Evolutionary conservation across 1,140 invertebrate species (phyloP).

Genomic region (Drosophila lini): DNA sequence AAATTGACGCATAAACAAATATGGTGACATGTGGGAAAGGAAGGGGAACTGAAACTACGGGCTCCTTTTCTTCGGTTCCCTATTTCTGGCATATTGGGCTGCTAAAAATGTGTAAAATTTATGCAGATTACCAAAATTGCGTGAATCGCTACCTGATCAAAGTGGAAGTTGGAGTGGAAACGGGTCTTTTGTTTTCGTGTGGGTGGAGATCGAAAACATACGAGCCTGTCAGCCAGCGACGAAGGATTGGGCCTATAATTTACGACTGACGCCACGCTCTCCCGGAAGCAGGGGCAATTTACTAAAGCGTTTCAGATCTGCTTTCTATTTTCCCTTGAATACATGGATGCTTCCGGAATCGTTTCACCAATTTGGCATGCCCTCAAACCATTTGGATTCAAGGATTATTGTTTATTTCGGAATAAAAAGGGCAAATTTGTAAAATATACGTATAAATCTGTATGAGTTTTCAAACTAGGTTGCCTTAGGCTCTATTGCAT

Average conservation of each 20-base stretch:
- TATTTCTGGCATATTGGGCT: slow-evolving; percentile 40
- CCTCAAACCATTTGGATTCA: slow-evolving; percentile 1
- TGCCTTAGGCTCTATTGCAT: not conserved
- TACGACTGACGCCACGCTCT: slow-evolving; percentile 23
- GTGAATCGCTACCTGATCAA: slow-evolving; percentile 51
- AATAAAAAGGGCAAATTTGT: not conserved
- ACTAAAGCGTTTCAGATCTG: slow-evolving; percentile 34
- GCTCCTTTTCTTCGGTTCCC: not conserved
- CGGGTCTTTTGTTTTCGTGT: slow-evolving; percentile 3
- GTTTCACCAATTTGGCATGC: slow-evolving; percentile 12
- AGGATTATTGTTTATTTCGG: not conserved
- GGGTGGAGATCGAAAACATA: slow-evolving; percentile 7
- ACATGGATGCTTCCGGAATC: slow-evolving; percentile 10
- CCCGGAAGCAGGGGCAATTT: slow-evolving; percentile 55
- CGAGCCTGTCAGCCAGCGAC: slow-evolving; percentile 22
- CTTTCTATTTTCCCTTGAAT: slow-evolving; percentile 11
- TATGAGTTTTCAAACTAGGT: not conserved
- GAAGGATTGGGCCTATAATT: slow-evolving; percentile 45
- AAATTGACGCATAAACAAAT: slow-evolving; percentile 75
- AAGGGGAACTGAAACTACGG: not conserved
- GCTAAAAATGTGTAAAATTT: slow-evolving; percentile 59
- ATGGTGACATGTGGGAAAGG: slow-evolving; percentile 14
- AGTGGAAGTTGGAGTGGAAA: slow-evolving; percentile 16
- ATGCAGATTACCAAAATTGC: slow-evolving; percentile 60
- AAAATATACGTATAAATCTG: not conserved